Conservation (phyloP, 2,113 vertebrate species). For the Lampris incognitus region DNA sequence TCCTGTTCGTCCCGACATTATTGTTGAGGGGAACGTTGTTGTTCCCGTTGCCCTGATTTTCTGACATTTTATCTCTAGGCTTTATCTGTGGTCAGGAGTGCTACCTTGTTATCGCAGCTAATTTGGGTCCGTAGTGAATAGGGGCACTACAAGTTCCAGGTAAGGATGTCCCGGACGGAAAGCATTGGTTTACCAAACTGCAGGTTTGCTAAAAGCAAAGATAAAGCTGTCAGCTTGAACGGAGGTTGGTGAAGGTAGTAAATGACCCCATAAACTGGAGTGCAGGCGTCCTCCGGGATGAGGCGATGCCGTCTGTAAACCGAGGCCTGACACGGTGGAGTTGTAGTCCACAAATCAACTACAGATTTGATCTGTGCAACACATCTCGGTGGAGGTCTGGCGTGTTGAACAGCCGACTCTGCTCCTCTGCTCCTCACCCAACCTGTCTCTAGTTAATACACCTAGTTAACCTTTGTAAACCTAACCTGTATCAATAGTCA, state of each 20-base stretch:
- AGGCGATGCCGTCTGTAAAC: no score
- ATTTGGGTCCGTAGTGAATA: slow-evolving; percentile 23
- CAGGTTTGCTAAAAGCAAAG: background rate
- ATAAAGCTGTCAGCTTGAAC: background rate
- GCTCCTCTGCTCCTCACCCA: no score
- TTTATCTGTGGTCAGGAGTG: slow-evolving; percentile 1
- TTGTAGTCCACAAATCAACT: background rate
- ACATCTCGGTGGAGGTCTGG: no score
- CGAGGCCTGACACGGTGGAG: background rate
- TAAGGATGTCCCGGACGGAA: slow-evolving; percentile 54
- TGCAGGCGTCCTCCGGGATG: no score
- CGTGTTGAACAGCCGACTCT: background rate
- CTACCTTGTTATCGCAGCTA: background rate
- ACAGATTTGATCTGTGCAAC: no score
- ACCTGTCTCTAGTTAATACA: no score
- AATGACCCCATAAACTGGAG: slow-evolving; percentile 3
- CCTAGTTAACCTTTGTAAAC: no score
- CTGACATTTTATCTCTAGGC: slow-evolving; percentile 84
- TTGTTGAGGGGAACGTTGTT: slow-evolving; percentile 84
- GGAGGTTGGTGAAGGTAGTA: background rate
- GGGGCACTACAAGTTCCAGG: slow-evolving; percentile 28
- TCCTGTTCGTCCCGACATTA: slow-evolving; percentile 84
- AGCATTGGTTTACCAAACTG: background rate
- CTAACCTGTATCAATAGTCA: no score
- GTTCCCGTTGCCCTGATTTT: slow-evolving; percentile 86